A percentile compares a stretch with the other conserved stretches of the same genome.
Evolutionary conservation across 2,888 invertebrate genomes (phyloP).

Genomic region (Oligia fasciuncula): DNA sequence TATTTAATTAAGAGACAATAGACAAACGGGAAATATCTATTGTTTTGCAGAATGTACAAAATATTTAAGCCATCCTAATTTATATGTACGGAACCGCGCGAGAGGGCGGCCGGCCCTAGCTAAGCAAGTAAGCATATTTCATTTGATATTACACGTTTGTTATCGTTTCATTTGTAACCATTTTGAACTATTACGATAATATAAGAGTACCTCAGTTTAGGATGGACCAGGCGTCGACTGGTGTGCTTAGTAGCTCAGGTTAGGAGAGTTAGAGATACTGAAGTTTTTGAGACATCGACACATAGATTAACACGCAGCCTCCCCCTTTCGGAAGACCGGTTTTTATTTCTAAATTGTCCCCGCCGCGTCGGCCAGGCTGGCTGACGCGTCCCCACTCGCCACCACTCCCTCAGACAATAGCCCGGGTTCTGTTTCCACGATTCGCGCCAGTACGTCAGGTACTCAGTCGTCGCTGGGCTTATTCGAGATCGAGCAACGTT

Average conservation of each 20-base stretch:
- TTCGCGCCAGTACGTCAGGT: constrained; percentile 78
- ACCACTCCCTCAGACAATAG: constrained; percentile 83
- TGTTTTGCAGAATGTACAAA: constrained; percentile 86
- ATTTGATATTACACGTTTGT: constrained; percentile 89
- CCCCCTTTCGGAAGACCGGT: constrained; percentile 78
- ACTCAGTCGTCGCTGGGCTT: constrained; percentile 89
- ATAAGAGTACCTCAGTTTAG: constrained; percentile 89
- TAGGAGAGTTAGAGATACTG: constrained; percentile 83
- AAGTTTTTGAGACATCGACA: constrained; percentile 86
- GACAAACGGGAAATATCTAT: constrained; percentile 80
- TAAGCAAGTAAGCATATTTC: constrained; percentile 89
- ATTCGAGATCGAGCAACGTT: constrained; percentile 86
- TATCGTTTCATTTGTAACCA: constrained; percentile 89
- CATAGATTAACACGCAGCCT: constrained; percentile 84
- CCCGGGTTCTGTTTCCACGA: constrained; percentile 85
- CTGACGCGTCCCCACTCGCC: constrained; percentile 67
- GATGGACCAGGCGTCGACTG: constrained; percentile 90
- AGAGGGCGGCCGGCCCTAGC: constrained; percentile 86
- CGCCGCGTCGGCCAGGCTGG: constrained; percentile 61
- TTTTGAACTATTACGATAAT: constrained; percentile 88
- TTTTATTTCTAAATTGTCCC: constrained; percentile 80
- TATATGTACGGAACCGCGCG: constrained; percentile 80
- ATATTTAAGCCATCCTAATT: constrained; percentile 85
- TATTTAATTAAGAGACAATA: constrained; percentile 88
- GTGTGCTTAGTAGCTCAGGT: constrained; percentile 86